Evolutionary conservation across 2,797 vertebrate genomes (phyloP), one percentile per base, ranked within the genome.

Genomic region (Oreochromis grahami): DNA sequence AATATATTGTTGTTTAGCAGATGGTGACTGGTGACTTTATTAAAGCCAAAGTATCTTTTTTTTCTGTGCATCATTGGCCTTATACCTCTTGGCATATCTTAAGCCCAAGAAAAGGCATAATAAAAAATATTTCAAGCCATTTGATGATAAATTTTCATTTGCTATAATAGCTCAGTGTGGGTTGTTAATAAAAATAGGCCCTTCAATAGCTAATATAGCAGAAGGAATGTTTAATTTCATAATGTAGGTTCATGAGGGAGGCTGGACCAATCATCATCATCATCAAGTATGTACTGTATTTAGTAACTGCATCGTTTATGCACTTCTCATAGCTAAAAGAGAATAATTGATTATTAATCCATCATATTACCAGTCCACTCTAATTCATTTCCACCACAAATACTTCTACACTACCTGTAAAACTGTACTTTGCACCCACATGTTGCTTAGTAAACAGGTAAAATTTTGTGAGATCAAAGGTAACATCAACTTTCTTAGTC

Each of bases 101-200:
- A 5, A 76, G 87, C 77, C 55, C 74, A 80, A 34, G 34, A 82
- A 45, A 32, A 41, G 41, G 50, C 36, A 55, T 21, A 34, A 83
- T 55, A 45, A 87, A 80, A 90, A 83, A 87, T 86, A 84, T 82
- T 86, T 36, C 65, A 51, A 74, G 45, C 17, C n/a, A 43, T 87
- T 85, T 81, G 2, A 80, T 77, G 36, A 93, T 93, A 77, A 60
- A 91, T 92, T 90, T 51, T 87, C 38, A 91, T 94, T 93, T 89
- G 52, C 51, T 84, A 81, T 80, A 86, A 78, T 50, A 68, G 78
- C 43, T 83, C 78, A 83, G 52, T 63, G 76, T 45, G 12, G 58
- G 85, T 83, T 86, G 51, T 77, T 81, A 72, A 74, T 48, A 82
- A 82, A 83, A 88, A 65, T 24, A 63, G 56, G 26, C 74, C 45